phyloP scores from a whole-genome alignment of 2,797 vertebrate genomes.

The Manis javanica region DNA sequence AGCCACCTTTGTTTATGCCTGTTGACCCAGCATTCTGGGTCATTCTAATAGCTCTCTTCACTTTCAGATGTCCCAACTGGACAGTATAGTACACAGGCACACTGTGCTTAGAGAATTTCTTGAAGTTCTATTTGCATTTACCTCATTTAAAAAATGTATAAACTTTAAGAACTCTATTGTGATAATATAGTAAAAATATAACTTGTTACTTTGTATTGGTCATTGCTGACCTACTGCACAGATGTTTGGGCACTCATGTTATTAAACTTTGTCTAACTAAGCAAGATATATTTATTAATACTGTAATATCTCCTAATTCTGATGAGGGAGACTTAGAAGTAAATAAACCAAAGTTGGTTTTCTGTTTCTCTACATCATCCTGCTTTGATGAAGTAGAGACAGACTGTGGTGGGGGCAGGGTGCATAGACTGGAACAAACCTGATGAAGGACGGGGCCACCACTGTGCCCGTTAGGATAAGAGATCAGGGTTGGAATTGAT shows the following conservation, averaged over 20 bases:
- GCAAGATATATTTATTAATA: not conserved
- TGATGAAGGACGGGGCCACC: not conserved
- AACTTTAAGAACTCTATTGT: not conserved
- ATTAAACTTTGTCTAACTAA: not conserved
- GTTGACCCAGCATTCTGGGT: not conserved
- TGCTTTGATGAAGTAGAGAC: not conserved
- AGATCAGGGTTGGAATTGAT: not conserved
- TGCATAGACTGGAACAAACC: not conserved
- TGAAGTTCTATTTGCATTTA: not conserved
- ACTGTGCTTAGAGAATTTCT: not conserved
- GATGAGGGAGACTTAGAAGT: not conserved
- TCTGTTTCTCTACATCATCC: not conserved
- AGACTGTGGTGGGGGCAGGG: not conserved
- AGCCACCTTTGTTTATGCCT: not conserved
- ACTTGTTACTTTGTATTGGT: not conserved
- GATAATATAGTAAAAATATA: not conserved
- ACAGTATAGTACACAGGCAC: not conserved
- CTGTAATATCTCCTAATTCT: not conserved
- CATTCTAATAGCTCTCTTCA: not conserved
- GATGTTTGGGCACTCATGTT: not conserved
- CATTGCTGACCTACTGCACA: not conserved
- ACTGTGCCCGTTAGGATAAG: not conserved
- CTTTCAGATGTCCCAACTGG: not conserved
- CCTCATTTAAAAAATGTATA: not conserved
- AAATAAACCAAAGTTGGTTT: not conserved